phyloP scores from a whole-genome alignment of 2,797 vertebrate species.

The Parotocinclus haroldoi region DNA sequence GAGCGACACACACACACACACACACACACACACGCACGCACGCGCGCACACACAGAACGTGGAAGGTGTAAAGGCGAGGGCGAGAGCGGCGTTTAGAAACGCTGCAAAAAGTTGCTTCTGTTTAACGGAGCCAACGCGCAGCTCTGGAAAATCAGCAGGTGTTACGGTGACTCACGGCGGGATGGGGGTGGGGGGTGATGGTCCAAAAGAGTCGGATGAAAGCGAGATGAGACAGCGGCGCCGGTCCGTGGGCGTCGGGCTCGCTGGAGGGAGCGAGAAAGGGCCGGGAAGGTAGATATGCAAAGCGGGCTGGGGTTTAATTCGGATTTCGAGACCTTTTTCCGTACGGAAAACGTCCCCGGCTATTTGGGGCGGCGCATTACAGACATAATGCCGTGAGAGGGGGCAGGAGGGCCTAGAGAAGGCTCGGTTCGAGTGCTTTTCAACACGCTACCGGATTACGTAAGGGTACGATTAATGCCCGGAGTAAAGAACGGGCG shows the following conservation, averaged over 20 bases:
- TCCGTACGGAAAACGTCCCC: constrained; percentile 5
- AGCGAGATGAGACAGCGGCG: constrained; percentile 11
- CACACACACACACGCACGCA: constrained; percentile 4
- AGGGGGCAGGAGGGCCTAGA: constrained; percentile 1
- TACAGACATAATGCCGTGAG: constrained; percentile 20
- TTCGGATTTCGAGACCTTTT: background rate
- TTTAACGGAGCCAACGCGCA: background rate
- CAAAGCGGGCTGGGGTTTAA: constrained; percentile 3
- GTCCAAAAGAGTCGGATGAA: background rate
- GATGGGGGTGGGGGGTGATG: background rate
- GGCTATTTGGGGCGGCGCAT: constrained; percentile 30
- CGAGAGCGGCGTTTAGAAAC: constrained; percentile 7
- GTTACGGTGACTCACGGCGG: background rate
- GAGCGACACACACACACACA: constrained; percentile 5
- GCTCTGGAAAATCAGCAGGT: background rate
- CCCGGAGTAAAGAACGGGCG: constrained; percentile 7
- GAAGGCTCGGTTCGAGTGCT: constrained; percentile 5
- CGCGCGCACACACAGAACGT: no score
- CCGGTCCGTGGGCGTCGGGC: constrained; percentile 21
- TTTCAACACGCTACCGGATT: constrained; percentile 34
- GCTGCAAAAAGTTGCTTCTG: background rate
- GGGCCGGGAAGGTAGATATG: background rate
- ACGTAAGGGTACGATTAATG: constrained; percentile 45
- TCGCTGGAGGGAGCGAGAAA: constrained; percentile 1
- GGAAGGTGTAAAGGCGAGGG: constrained; percentile 9